Base-by-base conservation (phyloP, 2,888 invertebrate genomes). In the Trypoxylon attenuatum region DNA sequence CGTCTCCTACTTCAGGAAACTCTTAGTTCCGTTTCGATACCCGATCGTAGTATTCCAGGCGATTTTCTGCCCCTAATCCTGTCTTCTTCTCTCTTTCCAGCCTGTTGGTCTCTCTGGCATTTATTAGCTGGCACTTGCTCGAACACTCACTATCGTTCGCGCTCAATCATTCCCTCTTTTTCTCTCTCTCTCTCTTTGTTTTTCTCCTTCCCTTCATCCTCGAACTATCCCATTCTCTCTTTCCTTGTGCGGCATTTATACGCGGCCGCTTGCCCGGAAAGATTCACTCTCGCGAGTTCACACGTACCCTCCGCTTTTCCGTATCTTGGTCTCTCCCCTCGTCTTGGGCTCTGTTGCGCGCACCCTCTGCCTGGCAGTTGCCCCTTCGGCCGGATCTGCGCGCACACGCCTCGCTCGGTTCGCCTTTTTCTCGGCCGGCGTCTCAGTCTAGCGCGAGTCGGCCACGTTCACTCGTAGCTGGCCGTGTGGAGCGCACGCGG, bases 371-470 rank as follows among this genome's bases (percentile, higher is more conserved):
- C 66, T 57, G 53, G 53, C 61, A 57, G 49, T 56, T 53, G 54
- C 66, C 59, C 59, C 62, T 60, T 59, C 74, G 47, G 43, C 38
- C 58, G 56, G 53, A 62, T 62, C 58, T n/a, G n/a, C 75, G 64
- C 67, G 69, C 69, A 57, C 68, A 69, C 69, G 53, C 67, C 60
- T 76, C 66, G 62, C 59, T 60, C 42, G 63, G 61, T 49, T 62
- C 60, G 51, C 51, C 74, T 64, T 73, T 60, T 57, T 54, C 58
- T 62, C 66, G 46, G 13, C 54, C 57, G 54, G 42, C 64, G 70
- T 73, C 74, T 69, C 74, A 72, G 72, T 72, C 56, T 57, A 69
- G 25, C 71, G 71, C 71, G 71, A 72, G 72, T 72, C 74, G 69
- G 62, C 60, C 54, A 58, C 71, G 74, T 73, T 58, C 58, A 69